Percentiles rank a stretch among this genome's conserved stretches.
Evolutionary conservation across 2,797 vertebrate species (phyloP).

Genomic region (Anabacerthia variegaticeps): DNA sequence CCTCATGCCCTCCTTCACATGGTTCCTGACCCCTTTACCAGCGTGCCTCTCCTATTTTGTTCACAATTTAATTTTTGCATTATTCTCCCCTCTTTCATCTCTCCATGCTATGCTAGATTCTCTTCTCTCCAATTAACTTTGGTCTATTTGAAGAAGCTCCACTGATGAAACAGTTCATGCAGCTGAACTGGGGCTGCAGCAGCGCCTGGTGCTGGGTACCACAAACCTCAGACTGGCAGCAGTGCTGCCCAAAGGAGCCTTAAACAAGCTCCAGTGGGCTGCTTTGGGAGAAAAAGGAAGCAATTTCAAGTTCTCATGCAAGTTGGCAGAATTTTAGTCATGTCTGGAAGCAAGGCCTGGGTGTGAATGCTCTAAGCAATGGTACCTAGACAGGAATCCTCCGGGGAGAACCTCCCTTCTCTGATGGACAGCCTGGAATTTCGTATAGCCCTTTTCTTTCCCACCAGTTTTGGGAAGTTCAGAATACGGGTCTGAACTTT

Average conservation of each 20-base stretch:
- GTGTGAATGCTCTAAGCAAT: too few relatives aligned
- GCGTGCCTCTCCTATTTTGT: not conserved
- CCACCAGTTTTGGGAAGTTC: not conserved
- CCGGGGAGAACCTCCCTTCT: rapidly evolving
- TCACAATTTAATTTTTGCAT: conserved; percentile 2
- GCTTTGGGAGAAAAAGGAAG: not conserved
- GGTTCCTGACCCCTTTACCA: not conserved
- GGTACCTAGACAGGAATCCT: too few relatives aligned
- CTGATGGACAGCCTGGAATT: not conserved
- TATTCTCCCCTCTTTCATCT: conserved; percentile 7
- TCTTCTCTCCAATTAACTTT: conserved; percentile 8
- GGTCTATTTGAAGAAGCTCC: not conserved
- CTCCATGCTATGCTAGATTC: not conserved
- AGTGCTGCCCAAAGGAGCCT: not conserved
- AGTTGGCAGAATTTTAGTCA: not conserved
- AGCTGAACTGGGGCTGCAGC: not conserved
- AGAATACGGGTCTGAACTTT: not conserved
- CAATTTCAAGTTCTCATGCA: not conserved
- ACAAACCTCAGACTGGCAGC: not conserved
- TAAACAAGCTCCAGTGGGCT: not conserved
- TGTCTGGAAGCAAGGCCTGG: rapidly evolving
- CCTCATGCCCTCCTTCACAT: not conserved
- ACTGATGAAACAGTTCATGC: not conserved
- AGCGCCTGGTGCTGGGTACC: not conserved
- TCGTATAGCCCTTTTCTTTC: not conserved